phyloP scores from a whole-genome alignment of 2,888 invertebrate species.

The Sarcophaga variegata region DNA sequence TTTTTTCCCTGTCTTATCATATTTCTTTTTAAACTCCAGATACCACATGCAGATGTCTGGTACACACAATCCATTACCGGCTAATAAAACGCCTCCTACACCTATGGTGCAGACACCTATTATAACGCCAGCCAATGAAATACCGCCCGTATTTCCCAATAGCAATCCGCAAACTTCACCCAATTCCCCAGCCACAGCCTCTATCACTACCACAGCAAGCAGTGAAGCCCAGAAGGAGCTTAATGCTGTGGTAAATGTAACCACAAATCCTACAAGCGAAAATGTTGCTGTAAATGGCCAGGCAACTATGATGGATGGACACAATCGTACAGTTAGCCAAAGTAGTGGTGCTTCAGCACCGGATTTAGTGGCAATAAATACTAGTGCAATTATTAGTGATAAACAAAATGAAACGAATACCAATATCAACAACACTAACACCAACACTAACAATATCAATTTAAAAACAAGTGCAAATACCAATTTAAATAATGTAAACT shows the following conservation, averaged over 20 bases:
- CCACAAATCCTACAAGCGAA: conserved; percentile 2
- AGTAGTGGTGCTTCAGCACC: conserved; percentile 80
- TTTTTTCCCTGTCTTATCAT: neutral
- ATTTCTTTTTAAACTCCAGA: conserved; percentile 78
- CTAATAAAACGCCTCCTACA: conserved; percentile 86
- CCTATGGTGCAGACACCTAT: conserved; percentile 88
- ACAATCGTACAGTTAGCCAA: conserved; percentile 87
- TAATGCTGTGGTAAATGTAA: conserved; percentile 61
- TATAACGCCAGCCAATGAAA: conserved; percentile 77
- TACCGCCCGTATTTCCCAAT: conserved; percentile 79
- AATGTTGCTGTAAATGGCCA: conserved; percentile 79
- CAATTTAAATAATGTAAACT: neutral
- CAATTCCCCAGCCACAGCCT: conserved; percentile 75
- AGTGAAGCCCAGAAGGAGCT: conserved; percentile 69
- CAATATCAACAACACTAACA: conserved; percentile 42
- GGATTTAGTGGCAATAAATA: conserved; percentile 75
- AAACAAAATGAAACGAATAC: conserved; percentile 71
- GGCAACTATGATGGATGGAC: conserved; percentile 75
- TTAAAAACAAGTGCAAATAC: conserved; percentile 46
- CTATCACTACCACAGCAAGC: neutral
- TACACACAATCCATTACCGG: conserved; percentile 83
- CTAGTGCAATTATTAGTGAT: conserved; percentile 70
- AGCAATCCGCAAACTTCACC: conserved; percentile 35
- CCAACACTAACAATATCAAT: conserved; percentile 35
- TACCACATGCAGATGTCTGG: conserved; percentile 90